phyloP scores from a whole-genome alignment of 2,113 vertebrate species.

The Promerops cafer region DNA sequence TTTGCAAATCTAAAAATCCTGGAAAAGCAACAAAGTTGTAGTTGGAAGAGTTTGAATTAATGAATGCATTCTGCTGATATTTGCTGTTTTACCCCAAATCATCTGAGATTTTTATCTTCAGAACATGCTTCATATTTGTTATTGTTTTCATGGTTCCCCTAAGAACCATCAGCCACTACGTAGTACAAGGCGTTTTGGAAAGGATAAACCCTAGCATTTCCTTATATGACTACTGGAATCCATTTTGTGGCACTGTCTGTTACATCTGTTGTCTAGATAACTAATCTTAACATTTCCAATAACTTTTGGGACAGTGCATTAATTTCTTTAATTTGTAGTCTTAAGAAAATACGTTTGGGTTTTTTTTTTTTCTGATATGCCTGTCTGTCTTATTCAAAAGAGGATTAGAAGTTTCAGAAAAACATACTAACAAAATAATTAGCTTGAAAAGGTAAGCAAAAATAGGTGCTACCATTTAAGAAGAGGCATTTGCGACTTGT shows the following conservation, averaged over 20 bases:
- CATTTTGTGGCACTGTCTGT: neutral
- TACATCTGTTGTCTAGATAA: neutral
- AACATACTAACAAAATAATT: neutral
- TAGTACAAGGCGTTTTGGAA: neutral
- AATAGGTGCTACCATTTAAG: neutral
- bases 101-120: neutral
- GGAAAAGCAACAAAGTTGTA: neutral
- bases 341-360: neutral
- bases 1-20: neutral
- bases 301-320: neutral
- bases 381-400: neutral
- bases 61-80: neutral
- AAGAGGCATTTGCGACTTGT: neutral
- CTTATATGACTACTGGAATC: neutral
- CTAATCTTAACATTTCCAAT: neutral
- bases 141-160: neutral
- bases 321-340: neutral
- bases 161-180: neutral
- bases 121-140: neutral
- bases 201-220: neutral
- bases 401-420: neutral
- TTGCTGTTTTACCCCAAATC: neutral
- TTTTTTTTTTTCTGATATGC: neutral
- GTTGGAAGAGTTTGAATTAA: neutral
- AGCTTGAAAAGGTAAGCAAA: neutral